A percentile compares a stretch with the other conserved stretches of the same genome.
phyloP scores from a whole-genome alignment of 1,140 invertebrate species.

The Neotoxoptera formosana region DNA sequence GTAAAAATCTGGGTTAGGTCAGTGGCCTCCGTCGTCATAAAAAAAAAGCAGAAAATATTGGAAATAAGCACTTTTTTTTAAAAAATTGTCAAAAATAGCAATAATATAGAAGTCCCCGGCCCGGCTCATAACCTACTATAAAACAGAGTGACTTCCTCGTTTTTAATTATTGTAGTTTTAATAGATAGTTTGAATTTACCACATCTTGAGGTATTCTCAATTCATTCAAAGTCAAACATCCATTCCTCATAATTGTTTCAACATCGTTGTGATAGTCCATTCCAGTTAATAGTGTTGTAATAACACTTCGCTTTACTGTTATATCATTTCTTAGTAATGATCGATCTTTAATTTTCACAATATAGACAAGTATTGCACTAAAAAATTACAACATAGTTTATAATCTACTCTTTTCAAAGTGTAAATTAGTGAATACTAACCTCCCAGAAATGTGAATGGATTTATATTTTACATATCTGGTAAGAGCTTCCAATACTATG shows the following conservation, averaged over 20 bases:
- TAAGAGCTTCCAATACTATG: conserved; percentile 86
- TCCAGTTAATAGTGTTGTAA: conserved; percentile 82
- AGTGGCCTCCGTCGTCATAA: too few species aligned
- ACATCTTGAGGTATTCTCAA: conserved; percentile 95
- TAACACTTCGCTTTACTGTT: conserved; percentile 77
- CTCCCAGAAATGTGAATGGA: conserved; percentile 93
- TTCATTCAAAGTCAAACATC: conserved; percentile 92
- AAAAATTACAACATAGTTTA: conserved; percentile 57
- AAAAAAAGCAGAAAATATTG: too few species aligned
- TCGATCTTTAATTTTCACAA: conserved; percentile 84
- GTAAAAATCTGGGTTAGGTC: too few species aligned
- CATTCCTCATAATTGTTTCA: conserved; percentile 94
- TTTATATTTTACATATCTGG: conserved; percentile 80
- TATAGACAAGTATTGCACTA: conserved; percentile 93
- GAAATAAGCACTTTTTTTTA: too few species aligned
- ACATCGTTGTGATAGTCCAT: conserved; percentile 85
- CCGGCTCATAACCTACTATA: neutral
- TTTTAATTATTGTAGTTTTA: neutral
- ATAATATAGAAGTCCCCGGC: too few species aligned
- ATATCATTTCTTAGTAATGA: conserved; percentile 68
- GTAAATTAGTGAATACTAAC: conserved; percentile 53
- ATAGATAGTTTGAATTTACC: conserved; percentile 69
- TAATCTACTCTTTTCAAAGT: neutral
- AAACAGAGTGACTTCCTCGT: neutral
- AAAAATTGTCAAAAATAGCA: too few species aligned